A percentile compares a stretch with the other conserved stretches of the same genome.
Conservation (phyloP, 2,113 vertebrate genomes). For the Prochilodus magdalenae region DNA sequence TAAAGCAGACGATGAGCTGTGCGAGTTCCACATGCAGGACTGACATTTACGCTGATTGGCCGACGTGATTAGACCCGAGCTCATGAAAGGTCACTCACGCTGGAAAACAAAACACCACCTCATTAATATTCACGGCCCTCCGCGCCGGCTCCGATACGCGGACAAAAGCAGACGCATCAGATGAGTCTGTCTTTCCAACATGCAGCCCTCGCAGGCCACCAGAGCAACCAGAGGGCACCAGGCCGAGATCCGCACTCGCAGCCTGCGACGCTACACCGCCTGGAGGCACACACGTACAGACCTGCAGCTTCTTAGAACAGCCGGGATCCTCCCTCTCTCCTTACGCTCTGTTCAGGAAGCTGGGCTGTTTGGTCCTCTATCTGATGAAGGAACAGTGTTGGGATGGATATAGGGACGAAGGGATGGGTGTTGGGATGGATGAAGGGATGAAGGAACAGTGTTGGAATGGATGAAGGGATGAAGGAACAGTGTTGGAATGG, state of each 20-base stretch:
- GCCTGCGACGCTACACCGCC: too few species aligned
- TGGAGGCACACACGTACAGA: constrained; percentile 35
- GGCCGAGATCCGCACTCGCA: too few species aligned
- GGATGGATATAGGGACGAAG: too few species aligned
- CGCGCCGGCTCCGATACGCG: constrained; percentile 51
- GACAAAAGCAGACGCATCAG: constrained; percentile 56
- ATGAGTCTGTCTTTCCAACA: constrained; percentile 32
- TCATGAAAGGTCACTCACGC: background rate
- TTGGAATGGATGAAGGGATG: too few species aligned
- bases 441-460: too few species aligned
- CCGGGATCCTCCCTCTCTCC: background rate
- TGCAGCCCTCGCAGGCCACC: background rate
- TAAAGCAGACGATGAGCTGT: background rate
- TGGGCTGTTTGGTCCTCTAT: too few species aligned
- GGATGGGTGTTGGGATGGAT: too few species aligned
- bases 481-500: too few species aligned
- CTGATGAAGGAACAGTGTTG: too few species aligned
- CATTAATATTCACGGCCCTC: constrained; percentile 49
- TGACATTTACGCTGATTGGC: constrained; percentile 6
- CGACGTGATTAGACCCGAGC: background rate
- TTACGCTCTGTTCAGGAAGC: background rate
- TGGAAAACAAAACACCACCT: constrained; percentile 7
- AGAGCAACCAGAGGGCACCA: background rate
- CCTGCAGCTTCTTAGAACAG: background rate
- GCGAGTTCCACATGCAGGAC: constrained; percentile 1